Conservation (phyloP, 2,113 vertebrate species). For the Hippocampus abdominalis region DNA sequence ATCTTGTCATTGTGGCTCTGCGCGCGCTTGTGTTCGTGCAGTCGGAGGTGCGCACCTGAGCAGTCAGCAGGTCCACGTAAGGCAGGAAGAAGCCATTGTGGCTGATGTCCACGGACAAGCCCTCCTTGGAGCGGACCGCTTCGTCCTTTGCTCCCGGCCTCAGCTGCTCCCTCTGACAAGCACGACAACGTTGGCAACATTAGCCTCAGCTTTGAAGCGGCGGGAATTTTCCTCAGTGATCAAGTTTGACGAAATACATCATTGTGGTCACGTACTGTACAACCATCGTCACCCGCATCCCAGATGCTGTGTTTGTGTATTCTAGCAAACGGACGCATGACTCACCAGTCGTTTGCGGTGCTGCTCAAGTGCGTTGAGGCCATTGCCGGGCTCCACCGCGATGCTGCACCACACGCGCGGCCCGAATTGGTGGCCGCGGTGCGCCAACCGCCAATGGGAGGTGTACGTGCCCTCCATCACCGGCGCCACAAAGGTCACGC, state of each 20-base stretch:
- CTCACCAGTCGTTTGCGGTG: conserved; percentile 78
- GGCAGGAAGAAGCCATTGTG: conserved; percentile 88
- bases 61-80: conserved; percentile 91
- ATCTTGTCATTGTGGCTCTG: neutral
- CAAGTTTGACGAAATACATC: no score
- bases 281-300: no score
- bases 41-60: conserved; percentile 77
- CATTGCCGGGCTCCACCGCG: conserved; percentile 78
- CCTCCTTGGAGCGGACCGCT: conserved; percentile 32
- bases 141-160: conserved; percentile 47
- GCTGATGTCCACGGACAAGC: conserved; percentile 52
- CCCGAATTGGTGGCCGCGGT: conserved; percentile 92
- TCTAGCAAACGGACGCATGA: conserved; percentile 2
- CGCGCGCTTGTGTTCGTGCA: neutral
- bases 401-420: conserved; percentile 98
- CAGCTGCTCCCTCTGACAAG: conserved; percentile 57
- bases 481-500: conserved; percentile 90
- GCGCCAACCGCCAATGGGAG: conserved; percentile 95
- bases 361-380: conserved; percentile 39
- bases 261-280: no score
- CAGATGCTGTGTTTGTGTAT: neutral
- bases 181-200: conserved; percentile 16
- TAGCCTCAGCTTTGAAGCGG: neutral
- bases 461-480: conserved; percentile 92
- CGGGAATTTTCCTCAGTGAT: no score